Evolutionary conservation across 2,888 invertebrate species (phyloP), one percentile per base, ranked within the genome.

Genomic region (Omphaloscelis lunosa): DNA sequence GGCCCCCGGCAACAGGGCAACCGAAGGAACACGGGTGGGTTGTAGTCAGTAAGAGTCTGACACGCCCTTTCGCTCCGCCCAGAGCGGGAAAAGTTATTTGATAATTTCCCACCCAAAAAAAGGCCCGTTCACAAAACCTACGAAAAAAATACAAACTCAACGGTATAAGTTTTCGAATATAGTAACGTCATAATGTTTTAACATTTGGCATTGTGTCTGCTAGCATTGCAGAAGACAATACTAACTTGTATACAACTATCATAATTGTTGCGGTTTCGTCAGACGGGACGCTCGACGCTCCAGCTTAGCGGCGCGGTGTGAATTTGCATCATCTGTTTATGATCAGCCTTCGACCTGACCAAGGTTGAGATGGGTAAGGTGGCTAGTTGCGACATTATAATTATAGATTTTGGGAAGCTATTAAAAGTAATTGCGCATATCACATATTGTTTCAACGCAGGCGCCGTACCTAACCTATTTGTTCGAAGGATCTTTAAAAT

Each of bases 311-410:
- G 71, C 56, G 59, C 66, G 82, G 66, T 76, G 70, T 75, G 80
- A 84, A 81, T 88, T 87, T 81, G 75, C 86, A 84, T 80, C 84
- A 80, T 84, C 72, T 67, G 56, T 62, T 85, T 82, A 86, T 69
- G n/a, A 34, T 29, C 61, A 77, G 34, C 88, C 87, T 85, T 88
- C 82, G 53, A 69, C 73, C 69, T 48, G 72, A 29, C 51, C 78
- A 76, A 80, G 80, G 83, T 75, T 83, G 66, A 34, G 15, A 71
- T 83, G 45, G 61, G 56, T 65, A 61, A 65, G 51, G 41, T 27
- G 29, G 51, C n/a, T 8, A 61, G 39, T 84, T 85, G 61, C 73
- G 41, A 71, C 68, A 79, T 66, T 74, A 29, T 29, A 5, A 15
- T 41, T 29, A 67, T 67, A 41, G 27, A 77, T 65, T 77, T 78